Base-by-base conservation (phyloP, 2,113 vertebrate species). In the Amphiprion percula region DNA sequence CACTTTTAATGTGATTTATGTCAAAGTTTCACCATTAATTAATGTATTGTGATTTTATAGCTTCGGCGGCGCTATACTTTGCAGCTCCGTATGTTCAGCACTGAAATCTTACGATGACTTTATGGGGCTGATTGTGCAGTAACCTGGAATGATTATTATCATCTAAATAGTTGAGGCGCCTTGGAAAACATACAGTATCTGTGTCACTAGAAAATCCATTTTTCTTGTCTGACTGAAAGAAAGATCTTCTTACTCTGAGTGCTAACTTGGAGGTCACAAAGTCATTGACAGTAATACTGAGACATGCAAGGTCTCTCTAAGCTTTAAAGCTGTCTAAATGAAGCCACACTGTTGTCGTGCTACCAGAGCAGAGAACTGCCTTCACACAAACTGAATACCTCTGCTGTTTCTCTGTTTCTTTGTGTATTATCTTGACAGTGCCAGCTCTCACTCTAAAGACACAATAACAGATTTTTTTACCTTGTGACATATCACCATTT, bases 11-110 rank as follows among this genome's bases (percentile, higher is more conserved):
- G 26, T 77, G 87, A 90, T 58, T 62, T 50, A 84, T 88, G 80
- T 79, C 85, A 86, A 74, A 77, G 69, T 82, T 81, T 85, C 61
- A 55, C 30, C 52, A 62, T 69, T 86, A 86, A 89, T 90, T 88
- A 82, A 81, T 72, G 60, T 56, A 58, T 63, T 63, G 39, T 59
- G 41, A 73, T 79, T 86, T 87, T 79, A 87, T 60, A 41, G 68
- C 56, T 39, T 66, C 54, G 19, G 68, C 62, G 55, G n/a, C 73
- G 84, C 54, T 17, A 14, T 30, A 69, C 74, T 64, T 81, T 62
- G 70, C 21, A 17, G 60, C 59, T 61, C 80, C 81, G 68, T 83
- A 85, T 84, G 80, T 83, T 86, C 70, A 26, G 37, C 70, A 15
- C 44, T 47, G 69, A 78, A 67, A 73, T 83, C 39, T 80, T 52